These are phyloP conservation scores for Vidua chalybeata DNA, from an alignment of 2,113 vertebrate species.

Conservation along the genomic window DNA sequence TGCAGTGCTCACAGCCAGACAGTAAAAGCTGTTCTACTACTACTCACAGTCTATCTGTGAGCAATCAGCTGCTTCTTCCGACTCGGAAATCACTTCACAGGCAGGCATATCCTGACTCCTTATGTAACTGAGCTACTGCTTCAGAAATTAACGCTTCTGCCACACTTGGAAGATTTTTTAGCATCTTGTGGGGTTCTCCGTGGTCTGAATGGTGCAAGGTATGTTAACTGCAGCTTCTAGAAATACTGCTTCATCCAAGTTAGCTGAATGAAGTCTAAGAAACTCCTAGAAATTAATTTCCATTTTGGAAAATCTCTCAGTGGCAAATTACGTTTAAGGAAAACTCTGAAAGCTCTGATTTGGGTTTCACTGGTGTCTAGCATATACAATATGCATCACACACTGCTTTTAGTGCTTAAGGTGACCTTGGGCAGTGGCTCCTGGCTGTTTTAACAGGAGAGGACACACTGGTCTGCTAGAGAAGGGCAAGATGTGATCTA, in stretches of 20 bases:
- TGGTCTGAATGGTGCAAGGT: not conserved
- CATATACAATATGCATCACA: rapidly evolving
- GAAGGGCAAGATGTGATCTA: not conserved
- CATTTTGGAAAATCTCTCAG: not conserved
- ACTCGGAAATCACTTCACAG: not conserved
- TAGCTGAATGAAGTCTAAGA: not conserved
- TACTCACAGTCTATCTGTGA: constrained; percentile 6
- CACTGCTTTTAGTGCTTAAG: not conserved
- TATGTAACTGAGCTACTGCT: constrained; percentile 1
- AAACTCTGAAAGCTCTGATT: not conserved
- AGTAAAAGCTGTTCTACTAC: constrained; percentile 20
- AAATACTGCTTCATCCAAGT: not conserved
- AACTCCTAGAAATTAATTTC: not conserved
- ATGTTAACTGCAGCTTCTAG: not conserved
- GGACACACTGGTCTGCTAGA: not conserved
- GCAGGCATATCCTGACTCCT: not conserved
- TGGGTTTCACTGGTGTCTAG: not conserved
- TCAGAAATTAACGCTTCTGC: not conserved
- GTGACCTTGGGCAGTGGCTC: not conserved
- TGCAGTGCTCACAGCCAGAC: constrained; percentile 1
- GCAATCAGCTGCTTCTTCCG: constrained; percentile 21
- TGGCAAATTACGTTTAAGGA: not conserved
- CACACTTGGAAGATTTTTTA: not conserved
- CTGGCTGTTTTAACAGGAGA: not conserved
- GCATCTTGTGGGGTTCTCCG: not conserved